Evolutionary conservation across 92 coral and sea anemone genomes (phyloP).

Genomic region (Phenganax subtilis): DNA sequence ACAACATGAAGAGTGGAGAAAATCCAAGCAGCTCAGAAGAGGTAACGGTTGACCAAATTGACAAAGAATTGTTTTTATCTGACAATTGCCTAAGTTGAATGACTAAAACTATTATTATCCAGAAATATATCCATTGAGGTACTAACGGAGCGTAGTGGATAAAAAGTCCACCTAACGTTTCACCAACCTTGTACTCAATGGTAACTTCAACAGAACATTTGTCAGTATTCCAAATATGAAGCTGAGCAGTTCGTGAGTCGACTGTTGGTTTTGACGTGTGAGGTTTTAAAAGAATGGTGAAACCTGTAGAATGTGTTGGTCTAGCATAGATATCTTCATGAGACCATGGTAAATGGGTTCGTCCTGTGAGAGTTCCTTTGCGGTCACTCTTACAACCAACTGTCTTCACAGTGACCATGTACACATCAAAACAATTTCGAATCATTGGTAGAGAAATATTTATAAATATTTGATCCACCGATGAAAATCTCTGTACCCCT

Average conservation of each 20-base stretch:
- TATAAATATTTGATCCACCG: constrained; percentile 36
- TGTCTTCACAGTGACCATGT: constrained; percentile 49
- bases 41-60: constrained; percentile 49
- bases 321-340: constrained; percentile 65
- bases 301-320: constrained; percentile 48
- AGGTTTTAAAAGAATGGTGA: constrained; percentile 57
- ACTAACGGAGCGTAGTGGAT: constrained; percentile 74
- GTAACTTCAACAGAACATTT: constrained; percentile 70
- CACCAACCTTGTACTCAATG: constrained; percentile 57
- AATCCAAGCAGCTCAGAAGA: background rate
- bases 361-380: constrained; percentile 49
- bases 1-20: constrained; percentile 1
- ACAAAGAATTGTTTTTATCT: constrained; percentile 51
- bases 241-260: constrained; percentile 54
- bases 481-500: constrained; percentile 21
- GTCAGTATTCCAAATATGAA: constrained; percentile 74
- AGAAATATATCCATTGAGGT: constrained; percentile 66
- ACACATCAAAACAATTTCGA: constrained; percentile 81
- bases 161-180: constrained; percentile 77
- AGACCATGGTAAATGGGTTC: constrained; percentile 89
- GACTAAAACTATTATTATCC: constrained; percentile 67
- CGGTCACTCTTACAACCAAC: constrained; percentile 58
- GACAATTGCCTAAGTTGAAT: constrained; percentile 76
- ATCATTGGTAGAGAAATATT: constrained; percentile 68
- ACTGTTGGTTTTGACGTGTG: constrained; percentile 79